A percentile compares a stretch with the other conserved stretches of the same genome.
Conservation (phyloP, 1,140 invertebrate genomes). For the Drosophila bocki region DNA sequence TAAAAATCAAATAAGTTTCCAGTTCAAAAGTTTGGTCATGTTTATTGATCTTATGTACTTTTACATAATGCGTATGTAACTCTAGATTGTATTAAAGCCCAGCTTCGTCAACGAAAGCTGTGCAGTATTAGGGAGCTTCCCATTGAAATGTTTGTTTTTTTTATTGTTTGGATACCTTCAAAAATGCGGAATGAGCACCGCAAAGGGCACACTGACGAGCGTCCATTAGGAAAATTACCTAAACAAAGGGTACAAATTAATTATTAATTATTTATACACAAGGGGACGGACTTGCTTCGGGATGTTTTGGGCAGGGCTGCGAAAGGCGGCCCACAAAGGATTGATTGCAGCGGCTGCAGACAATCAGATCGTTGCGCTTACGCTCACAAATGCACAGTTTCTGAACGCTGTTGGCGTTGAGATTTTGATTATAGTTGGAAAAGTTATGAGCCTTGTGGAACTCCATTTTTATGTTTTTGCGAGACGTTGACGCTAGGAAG, state of each 20-base stretch:
- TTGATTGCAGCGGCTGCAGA: slow-evolving; percentile 44
- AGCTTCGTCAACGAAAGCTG: slow-evolving; percentile 32
- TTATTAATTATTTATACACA: background rate
- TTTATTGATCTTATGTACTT: background rate
- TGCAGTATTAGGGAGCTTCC: background rate
- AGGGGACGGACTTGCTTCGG: slow-evolving; percentile 39
- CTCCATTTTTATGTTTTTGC: slow-evolving; percentile 17
- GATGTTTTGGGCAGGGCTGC: slow-evolving; percentile 47
- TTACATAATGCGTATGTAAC: slow-evolving; percentile 22
- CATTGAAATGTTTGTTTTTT: background rate
- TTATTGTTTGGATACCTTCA: slow-evolving; percentile 21
- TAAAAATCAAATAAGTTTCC: background rate
- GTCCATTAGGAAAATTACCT: slow-evolving; percentile 62
- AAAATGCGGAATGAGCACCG: slow-evolving; percentile 28
- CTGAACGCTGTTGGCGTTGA: background rate
- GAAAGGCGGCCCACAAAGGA: slow-evolving; percentile 54
- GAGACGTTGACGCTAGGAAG: too few species aligned
- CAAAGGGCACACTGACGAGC: slow-evolving; percentile 61
- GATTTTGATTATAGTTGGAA: background rate
- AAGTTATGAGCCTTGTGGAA: slow-evolving; percentile 8
- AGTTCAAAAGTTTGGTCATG: background rate
- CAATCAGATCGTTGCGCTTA: slow-evolving; percentile 33
- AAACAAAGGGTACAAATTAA: too few species aligned
- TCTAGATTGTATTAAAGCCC: background rate
- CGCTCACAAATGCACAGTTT: slow-evolving; percentile 57